These are phyloP conservation scores for Eurystomus glaucurus DNA, from an alignment of 2,797 vertebrate genomes.

Conservation along the genomic window DNA sequence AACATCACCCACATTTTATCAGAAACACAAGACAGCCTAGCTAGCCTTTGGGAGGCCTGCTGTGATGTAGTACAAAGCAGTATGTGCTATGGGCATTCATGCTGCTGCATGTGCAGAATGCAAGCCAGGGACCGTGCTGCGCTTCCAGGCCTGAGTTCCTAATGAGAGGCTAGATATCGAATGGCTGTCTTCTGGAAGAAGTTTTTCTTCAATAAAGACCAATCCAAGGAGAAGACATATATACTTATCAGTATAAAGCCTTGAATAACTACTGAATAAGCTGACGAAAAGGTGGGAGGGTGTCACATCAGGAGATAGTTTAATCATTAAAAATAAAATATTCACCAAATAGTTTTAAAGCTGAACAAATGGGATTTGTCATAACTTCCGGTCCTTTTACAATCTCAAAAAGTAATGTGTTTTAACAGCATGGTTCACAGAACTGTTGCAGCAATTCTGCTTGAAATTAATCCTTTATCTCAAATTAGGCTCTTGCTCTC, in stretches of 20 bases:
- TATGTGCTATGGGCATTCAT: neutral
- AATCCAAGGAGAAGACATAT: neutral
- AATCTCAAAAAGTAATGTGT: neutral
- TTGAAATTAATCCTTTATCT: neutral
- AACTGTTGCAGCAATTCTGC: neutral
- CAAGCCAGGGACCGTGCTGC: neutral
- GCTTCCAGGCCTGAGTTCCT: neutral
- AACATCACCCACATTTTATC: neutral
- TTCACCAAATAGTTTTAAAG: neutral
- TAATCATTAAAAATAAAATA: neutral
- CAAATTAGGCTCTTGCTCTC: neutral
- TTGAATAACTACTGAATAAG: neutral
- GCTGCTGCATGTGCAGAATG: neutral
- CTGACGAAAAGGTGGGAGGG: neutral
- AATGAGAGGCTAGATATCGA: neutral
- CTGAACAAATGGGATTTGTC: neutral
- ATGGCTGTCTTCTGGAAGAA: neutral
- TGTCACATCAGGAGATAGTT: neutral
- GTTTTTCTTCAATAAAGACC: neutral
- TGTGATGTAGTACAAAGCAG: neutral
- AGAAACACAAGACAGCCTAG: neutral
- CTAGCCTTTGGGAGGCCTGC: neutral
- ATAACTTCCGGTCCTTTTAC: neutral
- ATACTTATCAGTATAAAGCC: neutral
- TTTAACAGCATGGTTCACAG: neutral